These are phyloP conservation scores for rat (Rattus norvegicus) DNA, from an alignment of 2,113 vertebrate genomes.

Conservation along the genomic window DNA sequence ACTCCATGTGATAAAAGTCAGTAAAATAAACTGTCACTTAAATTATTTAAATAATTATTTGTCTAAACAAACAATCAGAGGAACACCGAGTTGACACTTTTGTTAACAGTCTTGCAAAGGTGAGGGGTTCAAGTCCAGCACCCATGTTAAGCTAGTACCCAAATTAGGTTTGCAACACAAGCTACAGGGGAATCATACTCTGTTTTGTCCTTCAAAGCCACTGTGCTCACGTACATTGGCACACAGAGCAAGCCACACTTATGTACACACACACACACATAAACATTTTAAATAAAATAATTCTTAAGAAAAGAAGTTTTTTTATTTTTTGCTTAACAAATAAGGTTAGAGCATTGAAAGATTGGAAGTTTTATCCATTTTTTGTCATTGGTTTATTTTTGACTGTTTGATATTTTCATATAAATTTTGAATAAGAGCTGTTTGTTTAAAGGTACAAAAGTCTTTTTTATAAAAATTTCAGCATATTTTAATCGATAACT, in stretches of 20 bases:
- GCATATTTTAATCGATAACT: background rate
- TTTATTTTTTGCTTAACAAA: background rate
- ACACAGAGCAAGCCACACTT: background rate
- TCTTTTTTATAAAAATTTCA: background rate
- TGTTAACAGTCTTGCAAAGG: background rate
- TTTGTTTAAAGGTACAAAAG: background rate
- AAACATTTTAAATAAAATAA: background rate
- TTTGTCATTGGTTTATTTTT: background rate
- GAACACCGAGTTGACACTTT: background rate
- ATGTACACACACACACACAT: background rate
- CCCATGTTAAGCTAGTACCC: fast-evolving
- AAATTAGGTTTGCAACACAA: too few species aligned
- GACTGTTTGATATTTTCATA: background rate
- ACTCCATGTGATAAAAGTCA: background rate
- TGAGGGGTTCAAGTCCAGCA: background rate
- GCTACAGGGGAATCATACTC: too few species aligned
- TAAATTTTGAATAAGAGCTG: background rate
- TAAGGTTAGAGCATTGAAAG: background rate
- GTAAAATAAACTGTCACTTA: background rate
- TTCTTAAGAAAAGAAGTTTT: background rate
- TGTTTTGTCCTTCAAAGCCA: too few species aligned
- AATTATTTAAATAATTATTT: background rate
- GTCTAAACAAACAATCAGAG: background rate
- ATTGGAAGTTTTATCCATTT: background rate
- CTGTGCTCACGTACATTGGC: too few species aligned